Evolutionary conservation across 2,888 invertebrate species (phyloP), one percentile per base, ranked within the genome.

Genomic region (Spilosoma lubricipeda): DNA sequence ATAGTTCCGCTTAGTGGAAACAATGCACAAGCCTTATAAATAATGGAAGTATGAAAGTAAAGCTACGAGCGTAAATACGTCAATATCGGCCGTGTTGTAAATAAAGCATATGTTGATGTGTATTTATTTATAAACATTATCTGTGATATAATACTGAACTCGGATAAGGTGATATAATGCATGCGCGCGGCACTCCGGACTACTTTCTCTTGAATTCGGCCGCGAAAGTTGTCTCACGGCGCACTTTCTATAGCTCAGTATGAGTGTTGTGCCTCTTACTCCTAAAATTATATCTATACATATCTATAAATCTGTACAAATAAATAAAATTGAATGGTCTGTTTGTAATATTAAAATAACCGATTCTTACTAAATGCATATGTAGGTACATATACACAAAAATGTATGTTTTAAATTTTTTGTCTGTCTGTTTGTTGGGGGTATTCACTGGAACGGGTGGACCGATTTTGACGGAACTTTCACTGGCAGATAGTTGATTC

Each of bases 181-280:
- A 94, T 93, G 93, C 94, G 90, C 86, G 88, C 88, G 84, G 90
- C 93, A 90, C 91, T 88, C 90, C 92, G 95, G 88, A 92, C 95
- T 93, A 94, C 95, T 95, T 95, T 95, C 95, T 93, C 95, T 95
- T 88, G 93, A 95, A 95, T 95, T 95, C 94, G 95, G 95, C 90
- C 95, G 95, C 94, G 95, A 95, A 95, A 95, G 95, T 95, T 93
- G 94, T 92, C 93, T 94, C 89, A 87, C 89, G 88, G 91, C 93
- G 89, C 91, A 94, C 95, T 95, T 95, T 95, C 95, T 86, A 94
- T 89, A 92, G 92, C 91, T 92, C 91, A 91, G 89, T 90, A 90
- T 91, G 90, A 92, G 91, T 87, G 90, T 90, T 86, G 85, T 85
- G 86, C 80, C 86, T 85, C 85, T 75, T 83, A 80, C 77, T 82